Evolutionary conservation across 1,140 invertebrate species (phyloP).

Genomic region (Drosophila grimshawi): DNA sequence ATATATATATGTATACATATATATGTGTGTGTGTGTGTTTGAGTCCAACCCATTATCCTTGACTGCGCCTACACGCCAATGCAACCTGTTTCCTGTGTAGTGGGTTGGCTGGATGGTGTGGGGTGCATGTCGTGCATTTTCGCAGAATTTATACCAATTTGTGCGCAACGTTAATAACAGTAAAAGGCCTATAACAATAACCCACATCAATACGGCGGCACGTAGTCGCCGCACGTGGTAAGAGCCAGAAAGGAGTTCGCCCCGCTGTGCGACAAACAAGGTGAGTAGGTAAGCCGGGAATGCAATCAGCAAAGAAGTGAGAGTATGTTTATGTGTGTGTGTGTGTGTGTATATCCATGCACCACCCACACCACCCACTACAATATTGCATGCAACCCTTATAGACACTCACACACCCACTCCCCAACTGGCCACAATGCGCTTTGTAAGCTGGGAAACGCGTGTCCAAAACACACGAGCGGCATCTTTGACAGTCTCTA

Average conservation of each 20-base stretch:
- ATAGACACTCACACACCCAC: constrained; percentile 25
- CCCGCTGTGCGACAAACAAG: constrained; percentile 77
- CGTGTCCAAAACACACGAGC: constrained; percentile 81
- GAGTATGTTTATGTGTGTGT: constrained; percentile 1
- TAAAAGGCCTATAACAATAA: constrained; percentile 78
- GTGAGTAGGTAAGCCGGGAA: constrained; percentile 70
- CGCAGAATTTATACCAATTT: constrained; percentile 79
- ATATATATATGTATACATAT: too few species aligned
- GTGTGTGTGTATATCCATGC: constrained; percentile 33
- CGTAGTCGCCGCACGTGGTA: constrained; percentile 73
- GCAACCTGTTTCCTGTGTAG: constrained; percentile 45
- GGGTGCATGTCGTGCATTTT: constrained; percentile 61
- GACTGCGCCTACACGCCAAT: constrained; percentile 34
- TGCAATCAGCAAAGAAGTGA: constrained; percentile 76
- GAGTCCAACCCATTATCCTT: constrained; percentile 47
- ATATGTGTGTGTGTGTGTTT: not conserved
- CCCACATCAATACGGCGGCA: constrained; percentile 78
- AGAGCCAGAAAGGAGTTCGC: constrained; percentile 35
- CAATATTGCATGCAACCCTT: constrained; percentile 45
- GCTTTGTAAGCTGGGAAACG: constrained; percentile 58
- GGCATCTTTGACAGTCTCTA: constrained; percentile 68
- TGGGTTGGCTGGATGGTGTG: not conserved
- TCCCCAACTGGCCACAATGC: constrained; percentile 21
- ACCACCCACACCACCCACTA: constrained; percentile 29
- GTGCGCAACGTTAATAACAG: constrained; percentile 75